Percentiles rank a stretch among this genome's conserved stretches.
Evolutionary conservation across 2,113 vertebrate genomes (phyloP).

Genomic region (Pan troglodytes): NHGRI_mPanTro3-v2.1_pri NC_072402.2:129498001-129498500

Average conservation of each 20-base stretch:
- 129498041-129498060: not conserved
- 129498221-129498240: constrained; percentile 95
- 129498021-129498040: not conserved
- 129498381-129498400: not conserved
- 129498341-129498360: constrained; percentile 3
- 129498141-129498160: constrained; percentile 92
- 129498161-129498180: constrained; percentile 91
- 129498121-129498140: constrained; percentile 88
- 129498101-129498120: not conserved
- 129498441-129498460: not conserved
- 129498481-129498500: not conserved
- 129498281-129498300: constrained; percentile 46
- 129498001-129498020: not conserved
- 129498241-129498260: constrained; percentile 92
- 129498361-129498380: constrained; percentile 33
- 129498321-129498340: constrained; percentile 13
- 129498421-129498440: not conserved
- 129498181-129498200: constrained; percentile 97
- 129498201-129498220: constrained; percentile 94
- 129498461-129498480: not conserved
- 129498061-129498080: not conserved
- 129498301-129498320: constrained; percentile 22
- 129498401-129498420: constrained; percentile 11
- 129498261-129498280: constrained; percentile 88
- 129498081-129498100: not conserved